Evolutionary conservation across 1,140 invertebrate species (phyloP), one percentile per base, ranked within the genome.

Genomic region (Tribolium castaneum): DNA sequence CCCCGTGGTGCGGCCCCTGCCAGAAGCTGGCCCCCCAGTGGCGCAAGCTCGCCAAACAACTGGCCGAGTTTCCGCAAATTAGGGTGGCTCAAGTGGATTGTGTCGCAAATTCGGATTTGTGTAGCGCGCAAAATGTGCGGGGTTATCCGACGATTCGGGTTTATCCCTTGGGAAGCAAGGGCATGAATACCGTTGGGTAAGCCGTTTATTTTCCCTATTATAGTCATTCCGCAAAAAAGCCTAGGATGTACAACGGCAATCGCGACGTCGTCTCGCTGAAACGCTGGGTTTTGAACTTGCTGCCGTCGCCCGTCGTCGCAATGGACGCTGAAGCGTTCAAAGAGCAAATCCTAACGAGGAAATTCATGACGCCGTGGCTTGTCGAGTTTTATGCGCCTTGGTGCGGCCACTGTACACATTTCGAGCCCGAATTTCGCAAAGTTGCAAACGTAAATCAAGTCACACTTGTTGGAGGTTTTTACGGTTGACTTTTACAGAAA

Each of bases 1-100:
- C 94, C 6, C 93, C 95, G 6, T 93, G 92, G 86, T 97, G 95
- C 85, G 92, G 92, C 9, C 94, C 96, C 78, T 97, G 95, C 86
- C 95, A 96, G 86, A 89, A 91, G 52, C 87, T 97, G 73, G 94
- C 93, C 4, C 89, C 90, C n/a, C 87, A 92, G 86, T 97, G 95
- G 95, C 90, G 95, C 54, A 90, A 91, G 84, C 85, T 97, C 50
- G 95, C 95, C 10, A 90, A 91, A 84, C 89, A 66, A 75, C 70
- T 90, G 45, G 78, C 83, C n/a, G 45, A 78, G 52, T 85, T 89
- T 25, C 85, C 88, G 12, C 87, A 88, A 77, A 86, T 94, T 3
- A 88, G 90, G 80, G 87, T 95, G n/a, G 94, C 89, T 1, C 89
- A 90, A 81, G 90, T 95, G 1, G 90, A 95, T 86, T 95, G 94